Percentiles rank a stretch among this genome's conserved stretches.
phyloP scores from a whole-genome alignment of 2,113 vertebrate genomes.

The Oryzias celebensis region DNA sequence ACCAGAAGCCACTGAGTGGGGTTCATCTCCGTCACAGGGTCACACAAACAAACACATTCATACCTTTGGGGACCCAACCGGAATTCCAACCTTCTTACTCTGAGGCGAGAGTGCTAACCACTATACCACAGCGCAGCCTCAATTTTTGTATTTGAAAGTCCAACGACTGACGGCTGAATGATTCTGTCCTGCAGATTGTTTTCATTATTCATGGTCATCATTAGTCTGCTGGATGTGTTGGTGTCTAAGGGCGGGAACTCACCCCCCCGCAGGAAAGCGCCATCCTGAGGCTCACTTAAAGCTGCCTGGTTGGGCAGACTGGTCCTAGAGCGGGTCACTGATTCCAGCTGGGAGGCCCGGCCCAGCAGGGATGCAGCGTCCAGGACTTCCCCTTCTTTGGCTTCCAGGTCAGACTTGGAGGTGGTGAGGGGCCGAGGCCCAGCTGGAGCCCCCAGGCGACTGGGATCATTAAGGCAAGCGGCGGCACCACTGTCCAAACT shows the following conservation, averaged over 20 bases:
- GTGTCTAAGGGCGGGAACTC: slow-evolving; percentile 29
- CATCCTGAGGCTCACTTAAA: slow-evolving; percentile 88
- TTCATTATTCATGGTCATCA: no score
- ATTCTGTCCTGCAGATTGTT: no score
- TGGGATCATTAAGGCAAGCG: slow-evolving; percentile 91
- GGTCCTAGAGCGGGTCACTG: slow-evolving; percentile 96
- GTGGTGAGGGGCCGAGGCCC: slow-evolving; percentile 91
- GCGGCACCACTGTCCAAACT: slow-evolving; percentile 95
- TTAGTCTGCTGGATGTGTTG: neutral
- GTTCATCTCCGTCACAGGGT: no score
- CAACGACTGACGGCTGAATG: no score
- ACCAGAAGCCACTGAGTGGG: no score
- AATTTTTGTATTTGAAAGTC: no score
- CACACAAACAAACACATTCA: no score
- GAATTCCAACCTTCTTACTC: no score
- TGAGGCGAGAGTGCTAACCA: no score
- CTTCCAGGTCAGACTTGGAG: slow-evolving; percentile 98
- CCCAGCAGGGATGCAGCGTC: slow-evolving; percentile 94
- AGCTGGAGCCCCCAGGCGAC: slow-evolving; percentile 85
- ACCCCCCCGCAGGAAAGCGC: slow-evolving; percentile 85
- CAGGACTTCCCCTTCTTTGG: slow-evolving; percentile 99
- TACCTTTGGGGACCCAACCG: no score
- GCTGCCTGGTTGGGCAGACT: slow-evolving; percentile 92
- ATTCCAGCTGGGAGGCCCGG: slow-evolving; percentile 96
- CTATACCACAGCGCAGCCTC: no score